These are phyloP conservation scores for Grus americana DNA, from an alignment of 2,113 vertebrate species.

Conservation along the genomic window DNA sequence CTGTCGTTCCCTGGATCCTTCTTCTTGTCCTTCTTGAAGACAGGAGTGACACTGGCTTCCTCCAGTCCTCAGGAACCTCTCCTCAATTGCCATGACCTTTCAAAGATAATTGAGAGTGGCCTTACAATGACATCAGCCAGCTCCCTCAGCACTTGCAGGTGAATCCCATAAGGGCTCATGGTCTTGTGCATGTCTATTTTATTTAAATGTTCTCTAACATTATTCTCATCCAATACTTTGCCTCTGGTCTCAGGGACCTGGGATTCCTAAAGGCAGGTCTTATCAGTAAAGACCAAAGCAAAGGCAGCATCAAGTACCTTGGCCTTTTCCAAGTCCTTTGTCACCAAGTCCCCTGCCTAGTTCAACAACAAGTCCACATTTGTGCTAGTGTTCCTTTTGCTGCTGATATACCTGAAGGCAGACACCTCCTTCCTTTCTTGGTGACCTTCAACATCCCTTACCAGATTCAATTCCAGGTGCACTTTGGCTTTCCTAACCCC, in stretches of 20 bases:
- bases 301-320: not conserved
- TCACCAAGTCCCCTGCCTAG: not conserved
- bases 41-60: not conserved
- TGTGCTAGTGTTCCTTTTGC: not conserved
- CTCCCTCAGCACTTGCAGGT: not conserved
- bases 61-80: not conserved
- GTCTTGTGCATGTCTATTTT: no score
- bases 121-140: not conserved
- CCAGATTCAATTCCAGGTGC: not conserved
- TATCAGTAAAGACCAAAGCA: no score
- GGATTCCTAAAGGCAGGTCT: no score
- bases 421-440: not conserved
- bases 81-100: not conserved
- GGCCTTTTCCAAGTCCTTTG: not conserved
- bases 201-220: no score
- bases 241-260: no score
- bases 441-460: not conserved
- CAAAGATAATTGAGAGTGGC: not conserved
- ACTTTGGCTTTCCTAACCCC: no score
- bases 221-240: no score
- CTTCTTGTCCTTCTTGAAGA: not conserved
- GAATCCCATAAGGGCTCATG: no score
- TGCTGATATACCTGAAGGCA: not conserved
- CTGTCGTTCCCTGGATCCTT: not conserved
- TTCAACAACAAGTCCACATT: not conserved